phyloP scores from a whole-genome alignment of 2,888 invertebrate species.

The Patella caerulea region DNA sequence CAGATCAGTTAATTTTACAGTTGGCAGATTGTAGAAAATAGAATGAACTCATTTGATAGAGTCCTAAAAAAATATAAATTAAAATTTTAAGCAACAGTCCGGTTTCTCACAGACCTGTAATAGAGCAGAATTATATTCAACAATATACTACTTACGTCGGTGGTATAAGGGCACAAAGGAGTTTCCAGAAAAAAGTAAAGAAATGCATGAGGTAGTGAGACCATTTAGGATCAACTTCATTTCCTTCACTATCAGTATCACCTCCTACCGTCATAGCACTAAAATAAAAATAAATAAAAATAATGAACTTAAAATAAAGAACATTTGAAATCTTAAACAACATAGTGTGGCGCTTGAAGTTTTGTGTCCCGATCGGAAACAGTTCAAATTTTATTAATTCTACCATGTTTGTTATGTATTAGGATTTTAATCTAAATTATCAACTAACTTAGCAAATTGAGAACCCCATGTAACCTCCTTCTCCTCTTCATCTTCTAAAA shows the following conservation, averaged over 20 bases:
- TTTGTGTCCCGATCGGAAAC: too few species aligned
- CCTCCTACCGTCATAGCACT: slow-evolving; percentile 64
- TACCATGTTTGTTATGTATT: too few species aligned
- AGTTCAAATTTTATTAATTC: too few species aligned
- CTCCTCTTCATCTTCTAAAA: slow-evolving; percentile 55
- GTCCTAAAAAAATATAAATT: too few species aligned
- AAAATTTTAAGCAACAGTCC: too few species aligned
- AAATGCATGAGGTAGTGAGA: slow-evolving; percentile 66
- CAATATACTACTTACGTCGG: slow-evolving; percentile 56
- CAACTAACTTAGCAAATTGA: slow-evolving; percentile 58
- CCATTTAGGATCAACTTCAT: slow-evolving; percentile 53
- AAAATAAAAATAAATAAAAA: slow-evolving; percentile 23
- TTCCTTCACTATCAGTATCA: slow-evolving; percentile 60
- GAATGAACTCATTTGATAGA: too few species aligned
- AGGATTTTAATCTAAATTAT: neutral
- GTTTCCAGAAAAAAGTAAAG: slow-evolving; percentile 67
- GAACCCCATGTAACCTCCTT: slow-evolving; percentile 61
- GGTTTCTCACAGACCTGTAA: too few species aligned
- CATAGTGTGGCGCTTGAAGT: too few species aligned
- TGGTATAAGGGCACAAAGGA: slow-evolving; percentile 64
- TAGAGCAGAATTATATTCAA: neutral
- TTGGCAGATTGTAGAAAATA: too few species aligned
- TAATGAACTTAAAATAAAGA: neutral
- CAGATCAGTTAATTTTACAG: too few species aligned
- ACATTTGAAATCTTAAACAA: too few species aligned